phyloP scores from a whole-genome alignment of 2,113 vertebrate genomes.

The Pseudopipra pipra region DNA sequence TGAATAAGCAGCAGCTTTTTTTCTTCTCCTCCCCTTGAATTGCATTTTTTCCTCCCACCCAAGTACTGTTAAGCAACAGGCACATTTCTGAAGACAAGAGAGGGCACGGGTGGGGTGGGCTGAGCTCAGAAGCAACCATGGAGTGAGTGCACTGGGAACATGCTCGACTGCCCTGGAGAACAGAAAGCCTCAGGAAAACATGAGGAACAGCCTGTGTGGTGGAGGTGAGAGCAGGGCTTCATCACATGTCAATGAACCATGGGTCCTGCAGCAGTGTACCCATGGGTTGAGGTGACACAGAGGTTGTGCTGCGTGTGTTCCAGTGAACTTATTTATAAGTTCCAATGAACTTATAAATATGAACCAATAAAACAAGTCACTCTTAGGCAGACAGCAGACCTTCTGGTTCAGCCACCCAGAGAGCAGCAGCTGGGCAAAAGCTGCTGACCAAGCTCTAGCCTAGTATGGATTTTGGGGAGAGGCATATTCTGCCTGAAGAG shows the following conservation, averaged over 20 bases:
- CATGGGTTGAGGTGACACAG: background rate
- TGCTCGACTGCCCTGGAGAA: background rate
- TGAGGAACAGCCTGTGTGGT: background rate
- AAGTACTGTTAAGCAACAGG: background rate
- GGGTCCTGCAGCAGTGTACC: background rate
- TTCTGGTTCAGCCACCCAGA: background rate
- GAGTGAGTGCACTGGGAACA: background rate
- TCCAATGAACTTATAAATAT: background rate
- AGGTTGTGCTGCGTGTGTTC: accelerated
- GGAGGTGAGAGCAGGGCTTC: background rate
- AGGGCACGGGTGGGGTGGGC: background rate
- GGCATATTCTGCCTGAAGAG: background rate
- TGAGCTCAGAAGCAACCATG: background rate
- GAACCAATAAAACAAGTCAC: background rate
- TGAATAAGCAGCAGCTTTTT: background rate
- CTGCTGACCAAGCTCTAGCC: background rate
- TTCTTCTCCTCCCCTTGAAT: background rate
- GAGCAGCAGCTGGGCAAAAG: background rate
- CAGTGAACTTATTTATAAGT: background rate
- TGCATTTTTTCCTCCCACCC: background rate
- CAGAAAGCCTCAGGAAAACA: background rate
- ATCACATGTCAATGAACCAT: background rate
- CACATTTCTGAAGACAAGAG: background rate
- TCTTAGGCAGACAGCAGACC: background rate
- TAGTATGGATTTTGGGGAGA: background rate